These are phyloP conservation scores for Leptopterna dolabrata DNA, from an alignment of 2,888 invertebrate species.

Conservation along the genomic window DNA sequence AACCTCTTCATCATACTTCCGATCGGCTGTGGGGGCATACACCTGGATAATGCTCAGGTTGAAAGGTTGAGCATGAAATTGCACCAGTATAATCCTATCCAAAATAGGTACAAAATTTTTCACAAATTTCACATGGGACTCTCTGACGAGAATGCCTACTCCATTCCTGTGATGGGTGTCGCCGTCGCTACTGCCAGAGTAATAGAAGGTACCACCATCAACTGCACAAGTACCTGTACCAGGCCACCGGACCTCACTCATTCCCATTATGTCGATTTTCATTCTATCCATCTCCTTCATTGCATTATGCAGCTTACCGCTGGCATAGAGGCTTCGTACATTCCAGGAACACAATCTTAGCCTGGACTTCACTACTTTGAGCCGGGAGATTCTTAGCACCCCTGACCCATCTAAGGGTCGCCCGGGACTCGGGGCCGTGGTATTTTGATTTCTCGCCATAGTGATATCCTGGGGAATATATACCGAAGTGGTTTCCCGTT, in stretches of 20 bases:
- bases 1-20: constrained; percentile 14
- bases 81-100: constrained; percentile 20
- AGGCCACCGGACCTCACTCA: constrained; percentile 24
- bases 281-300: constrained; percentile 16
- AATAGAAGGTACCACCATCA: constrained; percentile 26
- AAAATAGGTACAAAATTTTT: constrained; percentile 1
- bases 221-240: constrained; percentile 29
- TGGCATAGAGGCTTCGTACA: constrained; percentile 11
- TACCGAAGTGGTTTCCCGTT: constrained; percentile 31
- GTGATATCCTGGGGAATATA: constrained; percentile 26
- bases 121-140: neutral
- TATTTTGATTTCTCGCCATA: constrained; percentile 16
- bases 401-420: constrained; percentile 16
- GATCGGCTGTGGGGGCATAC: constrained; percentile 16
- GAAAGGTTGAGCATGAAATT: constrained; percentile 15
- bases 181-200: constrained; percentile 26
- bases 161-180: constrained; percentile 30
- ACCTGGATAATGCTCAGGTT: constrained; percentile 17
- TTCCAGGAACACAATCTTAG: constrained; percentile 19
- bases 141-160: constrained; percentile 3
- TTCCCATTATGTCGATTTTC: constrained; percentile 15
- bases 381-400: constrained; percentile 14
- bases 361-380: constrained; percentile 10
- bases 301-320: constrained; percentile 13
- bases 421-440: constrained; percentile 16